Evolutionary conservation across 2,888 invertebrate species (phyloP), one percentile per base, ranked within the genome.

Genomic region (Rotaria magnacalcarata): DNA sequence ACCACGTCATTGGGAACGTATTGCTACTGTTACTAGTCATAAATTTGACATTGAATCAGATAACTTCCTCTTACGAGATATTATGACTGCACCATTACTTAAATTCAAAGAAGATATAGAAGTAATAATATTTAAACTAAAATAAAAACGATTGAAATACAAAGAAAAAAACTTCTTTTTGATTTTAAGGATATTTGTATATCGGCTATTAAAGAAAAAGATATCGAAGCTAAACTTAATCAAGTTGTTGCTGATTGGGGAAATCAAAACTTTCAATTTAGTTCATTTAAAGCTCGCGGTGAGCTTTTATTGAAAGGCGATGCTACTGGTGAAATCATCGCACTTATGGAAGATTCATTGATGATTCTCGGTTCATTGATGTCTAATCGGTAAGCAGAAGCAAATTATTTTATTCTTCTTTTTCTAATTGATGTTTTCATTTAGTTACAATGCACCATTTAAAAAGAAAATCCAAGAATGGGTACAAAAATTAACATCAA

Each of bases 121-220:
- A 92, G 94, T 94, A 89, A 88, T 85, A 1, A 50, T 50, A 50
- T 8, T 50, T 50, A 4, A 14, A 50, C 8, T 50, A 50, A 14
- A 14, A 34, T 34, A 34, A 50, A 50, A 50, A 50, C 50, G 50
- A 50, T 34, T 34, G 34, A 34, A 34, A 34, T 34, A 34, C 34
- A 34, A 34, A 34, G 34, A 50, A 50, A 8, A 50, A 14, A 50
- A 50, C 50, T 50, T 8, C 14, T 50, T 50, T 50, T 50, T 50
- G 14, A 11, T 50, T 50, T 50, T 14, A 50, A 50, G 94, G 97
- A 97, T 90, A 96, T 97, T 89, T 97, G 97, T 90, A 97, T 97
- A 90, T 96, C 96, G 67, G 97, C 97, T 0, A 96, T 97, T 94
- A 97, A 97, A 91, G 97, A 97, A 90, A 96, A 96, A 90, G 97